Evolutionary conservation across 2,797 vertebrate species (phyloP), one percentile per base, ranked within the genome.

Genomic region (Xerus rutilus): DNA sequence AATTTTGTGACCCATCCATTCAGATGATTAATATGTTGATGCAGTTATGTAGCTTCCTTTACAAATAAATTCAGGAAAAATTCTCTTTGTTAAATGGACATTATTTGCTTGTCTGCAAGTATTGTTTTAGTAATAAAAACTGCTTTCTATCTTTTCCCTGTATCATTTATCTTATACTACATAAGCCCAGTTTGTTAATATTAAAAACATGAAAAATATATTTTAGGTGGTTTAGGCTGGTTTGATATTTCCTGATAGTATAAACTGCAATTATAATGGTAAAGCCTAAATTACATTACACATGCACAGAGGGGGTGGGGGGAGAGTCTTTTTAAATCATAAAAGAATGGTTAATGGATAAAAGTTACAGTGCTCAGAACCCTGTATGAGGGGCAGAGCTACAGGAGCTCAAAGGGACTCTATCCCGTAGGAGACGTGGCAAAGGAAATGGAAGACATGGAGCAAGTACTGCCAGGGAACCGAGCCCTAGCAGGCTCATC

Each of bases 361-460:
- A 77, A 70, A 65, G 3, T 0, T 25, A 45, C 1, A 30, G 35
- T 8, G 1, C 3, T 28, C 35, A 78, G 45, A 54, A 49, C 57
- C 3, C 25, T 21, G 1, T 13, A 14, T 25, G 13, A 9, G 72
- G 17, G 1, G 0, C n/a, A 45, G 32, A 84, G n/a, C 12, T 7
- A 2, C 25, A 32, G 17, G 25, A 6, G 2, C 25, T 43, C 59
- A n/a, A 20, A 10, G 14, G 25, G 10, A 6, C 49, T 86, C 15
- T 1, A 21, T 7, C 12, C 8, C 10, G n/a, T 0, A 1, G 32
- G 5, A 0, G 3, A 30, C 0, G 10, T 30, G 25, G 20, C 3
- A 5, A 9, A 30, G 2, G 30, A 28, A 30, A 62, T 25, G 65
- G 23, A 47, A 23, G 25, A 52, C 49, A 0, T 11, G 2, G 7